Evolutionary conservation across 30 jellyfish, hydroid and myxozoan species (phyloP), one percentile per base, ranked within the genome.

Genomic region (Chrysaora quinquecirrha): DNA sequence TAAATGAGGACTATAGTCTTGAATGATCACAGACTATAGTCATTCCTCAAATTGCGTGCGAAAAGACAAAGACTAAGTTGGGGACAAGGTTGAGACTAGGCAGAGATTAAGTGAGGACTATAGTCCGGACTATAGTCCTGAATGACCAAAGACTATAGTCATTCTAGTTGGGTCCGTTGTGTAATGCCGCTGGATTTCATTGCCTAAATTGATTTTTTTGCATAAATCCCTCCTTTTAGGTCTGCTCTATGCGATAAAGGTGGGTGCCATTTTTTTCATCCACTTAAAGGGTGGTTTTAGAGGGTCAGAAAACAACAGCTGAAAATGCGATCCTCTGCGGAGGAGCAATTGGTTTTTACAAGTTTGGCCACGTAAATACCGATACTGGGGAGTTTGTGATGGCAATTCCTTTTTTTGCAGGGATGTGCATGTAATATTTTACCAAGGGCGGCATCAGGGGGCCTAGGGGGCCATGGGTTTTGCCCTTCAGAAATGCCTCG

Each of bases 191-290:
- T 67, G 80, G 80, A 67, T 67, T 67, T 67, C 80, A 28, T 34
- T 67, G 80, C 80, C 80, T 67, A 67, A 67, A 67, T 67, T 67
- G 80, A 67, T 67, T 67, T 67, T 67, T 67, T 67, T 67, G 80
- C 80, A 67, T 29, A 67, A 67, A 67, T 29, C 80, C 60, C 60
- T 34, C 29, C 80, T 28, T 67, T 67, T 64, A 16, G 62, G 80
- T 67, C 64, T 67, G 25, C 64, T 67, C 62, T 67, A 67, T 67
- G 25, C 80, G 80, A 67, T 67, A 34, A 67, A 67, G 64, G 80
- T 67, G 29, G 80, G 62, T 67, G 80, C 80, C 80, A 67, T 67
- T 67, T 67, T 34, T 67, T 67, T 34, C 80, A 34, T 67, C 63
- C 68, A 52, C 25, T 52, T 52, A 4, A 3, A 52, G 68, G 24